Evolutionary conservation across 2,888 invertebrate species (phyloP).

Genomic region (Chelonus formosanus): DNA sequence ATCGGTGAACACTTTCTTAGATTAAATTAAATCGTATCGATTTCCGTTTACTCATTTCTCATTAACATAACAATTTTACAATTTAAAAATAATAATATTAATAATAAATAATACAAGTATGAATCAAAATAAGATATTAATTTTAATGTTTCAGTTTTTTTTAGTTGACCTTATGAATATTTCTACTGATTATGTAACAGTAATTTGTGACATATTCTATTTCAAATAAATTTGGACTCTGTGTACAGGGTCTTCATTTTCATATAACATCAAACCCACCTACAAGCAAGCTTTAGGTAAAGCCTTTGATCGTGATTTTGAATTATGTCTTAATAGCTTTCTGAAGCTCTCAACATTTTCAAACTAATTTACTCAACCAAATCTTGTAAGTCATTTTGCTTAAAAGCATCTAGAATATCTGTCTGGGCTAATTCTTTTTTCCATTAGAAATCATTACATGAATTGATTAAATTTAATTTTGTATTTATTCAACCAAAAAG

Average conservation of each 20-base stretch:
- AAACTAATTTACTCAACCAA: background rate
- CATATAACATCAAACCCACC: conserved; percentile 6
- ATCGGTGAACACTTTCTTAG: too few species aligned
- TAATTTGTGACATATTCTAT: background rate
- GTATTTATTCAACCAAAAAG: too few species aligned
- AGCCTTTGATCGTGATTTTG: conserved; percentile 10
- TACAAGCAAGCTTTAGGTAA: background rate
- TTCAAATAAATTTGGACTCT: background rate
- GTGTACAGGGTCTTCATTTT: conserved; percentile 2
- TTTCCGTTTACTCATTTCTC: too few species aligned
- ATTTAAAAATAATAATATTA: too few species aligned
- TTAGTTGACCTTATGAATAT: too few species aligned
- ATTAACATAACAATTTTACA: too few species aligned
- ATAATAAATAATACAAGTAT: background rate
- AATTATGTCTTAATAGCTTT: conserved; percentile 14
- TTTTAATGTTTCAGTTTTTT: too few species aligned
- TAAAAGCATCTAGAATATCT: background rate
- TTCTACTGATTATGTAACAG: background rate
- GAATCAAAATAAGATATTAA: too few species aligned
- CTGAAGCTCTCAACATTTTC: conserved; percentile 7
- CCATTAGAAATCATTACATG: too few species aligned
- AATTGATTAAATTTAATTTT: too few species aligned
- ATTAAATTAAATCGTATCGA: too few species aligned
- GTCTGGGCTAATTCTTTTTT: too few species aligned
- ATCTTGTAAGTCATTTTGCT: background rate